A percentile compares a stretch with the other conserved stretches of the same genome.
Evolutionary conservation across 1,140 invertebrate genomes (phyloP).

Genomic region (Thaumatotibia leucotreta): DNA sequence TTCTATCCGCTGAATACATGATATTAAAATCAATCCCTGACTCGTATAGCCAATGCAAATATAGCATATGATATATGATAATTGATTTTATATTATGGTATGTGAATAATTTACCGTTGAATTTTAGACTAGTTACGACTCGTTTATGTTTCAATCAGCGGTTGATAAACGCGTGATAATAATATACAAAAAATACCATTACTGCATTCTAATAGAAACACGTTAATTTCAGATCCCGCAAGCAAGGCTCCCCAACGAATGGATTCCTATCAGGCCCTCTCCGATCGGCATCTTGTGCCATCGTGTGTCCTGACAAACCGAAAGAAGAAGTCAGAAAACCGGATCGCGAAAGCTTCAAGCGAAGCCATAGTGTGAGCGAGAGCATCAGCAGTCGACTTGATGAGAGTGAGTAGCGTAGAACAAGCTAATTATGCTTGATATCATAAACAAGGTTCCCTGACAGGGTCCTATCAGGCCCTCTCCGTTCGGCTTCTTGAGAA

Average conservation of each 20-base stretch:
- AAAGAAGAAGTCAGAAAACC: conserved; percentile 34
- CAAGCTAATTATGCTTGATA: no score
- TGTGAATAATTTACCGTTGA: no score
- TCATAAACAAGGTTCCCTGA: conserved; percentile 58
- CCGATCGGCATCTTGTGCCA: conserved; percentile 64
- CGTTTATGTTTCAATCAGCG: no score
- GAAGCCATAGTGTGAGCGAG: conserved; percentile 77
- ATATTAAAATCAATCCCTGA: no score
- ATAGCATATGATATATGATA: no score
- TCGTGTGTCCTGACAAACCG: conserved; percentile 56
- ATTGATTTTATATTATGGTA: no score
- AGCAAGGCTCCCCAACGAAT: conserved; percentile 60
- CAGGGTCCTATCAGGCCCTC: conserved; percentile 62
- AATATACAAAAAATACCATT: no score
- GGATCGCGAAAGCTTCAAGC: conserved; percentile 68
- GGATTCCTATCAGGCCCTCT: conserved; percentile 63
- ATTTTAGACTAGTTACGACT: no score
- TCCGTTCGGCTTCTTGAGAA: conserved; percentile 60
- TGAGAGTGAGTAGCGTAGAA: conserved; percentile 66
- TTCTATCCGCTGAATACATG: no score
- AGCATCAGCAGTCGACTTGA: conserved; percentile 67
- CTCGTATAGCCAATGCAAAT: no score
- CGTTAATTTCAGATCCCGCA: conserved; percentile 55
- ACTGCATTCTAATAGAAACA: no score
- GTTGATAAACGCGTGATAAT: no score